phyloP scores from a whole-genome alignment of 2,113 vertebrate genomes.

The Notechis scutatus region DNA sequence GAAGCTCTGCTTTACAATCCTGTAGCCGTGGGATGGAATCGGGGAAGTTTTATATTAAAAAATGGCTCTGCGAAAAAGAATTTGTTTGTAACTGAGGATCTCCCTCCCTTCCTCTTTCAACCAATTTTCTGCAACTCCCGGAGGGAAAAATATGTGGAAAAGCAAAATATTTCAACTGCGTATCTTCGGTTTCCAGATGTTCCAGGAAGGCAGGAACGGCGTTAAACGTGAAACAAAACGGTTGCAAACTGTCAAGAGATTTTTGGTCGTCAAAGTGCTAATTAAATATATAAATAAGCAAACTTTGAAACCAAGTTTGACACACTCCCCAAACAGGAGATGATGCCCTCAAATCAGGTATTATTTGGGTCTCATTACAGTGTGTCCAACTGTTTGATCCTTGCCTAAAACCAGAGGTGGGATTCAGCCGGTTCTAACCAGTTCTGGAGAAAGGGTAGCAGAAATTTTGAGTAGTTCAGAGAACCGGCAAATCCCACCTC shows the following conservation, averaged over 20 bases:
- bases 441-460: too few species aligned
- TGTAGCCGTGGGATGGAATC: conserved; percentile 24
- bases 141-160: conserved; percentile 2
- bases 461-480: too few species aligned
- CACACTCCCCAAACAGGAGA: neutral
- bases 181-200: neutral
- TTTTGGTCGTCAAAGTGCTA: neutral
- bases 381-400: neutral
- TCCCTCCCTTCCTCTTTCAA: neutral
- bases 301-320: neutral
- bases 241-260: neutral
- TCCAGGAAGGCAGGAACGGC: neutral
- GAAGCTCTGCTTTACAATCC: conserved; percentile 15
- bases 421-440: too few species aligned
- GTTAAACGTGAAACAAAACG: neutral
- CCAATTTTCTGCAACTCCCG: neutral
- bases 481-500: too few species aligned
- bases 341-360: neutral
- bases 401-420: neutral
- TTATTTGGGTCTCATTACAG: neutral
- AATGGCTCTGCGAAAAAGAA: conserved; percentile 11
- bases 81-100: neutral
- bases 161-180: conserved; percentile 8
- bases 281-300: neutral
- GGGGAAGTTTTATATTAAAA: conserved; percentile 22